Evolutionary conservation across 2,888 invertebrate species (phyloP).

Genomic region (Eugnorisma glareosa): DNA sequence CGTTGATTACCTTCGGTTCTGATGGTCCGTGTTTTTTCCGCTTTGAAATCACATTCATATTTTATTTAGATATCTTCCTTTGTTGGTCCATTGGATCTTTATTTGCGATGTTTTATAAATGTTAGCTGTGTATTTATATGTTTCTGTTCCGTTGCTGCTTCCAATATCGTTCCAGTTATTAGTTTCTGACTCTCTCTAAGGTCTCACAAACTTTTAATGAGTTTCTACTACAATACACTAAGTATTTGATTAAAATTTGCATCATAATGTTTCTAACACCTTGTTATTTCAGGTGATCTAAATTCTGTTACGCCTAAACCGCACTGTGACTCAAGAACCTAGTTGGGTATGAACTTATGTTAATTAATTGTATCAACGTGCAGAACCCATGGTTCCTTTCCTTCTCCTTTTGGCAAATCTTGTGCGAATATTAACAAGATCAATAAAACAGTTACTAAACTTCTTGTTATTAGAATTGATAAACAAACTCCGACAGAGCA

Average conservation of each 20-base stretch:
- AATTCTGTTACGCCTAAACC: not conserved
- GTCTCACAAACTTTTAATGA: not conserved
- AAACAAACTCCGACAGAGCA: conserved; percentile 29
- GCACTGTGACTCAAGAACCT: not conserved
- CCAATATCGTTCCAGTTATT: not conserved
- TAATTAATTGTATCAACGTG: not conserved
- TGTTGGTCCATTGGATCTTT: conserved; percentile 23
- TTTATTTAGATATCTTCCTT: conserved; percentile 44
- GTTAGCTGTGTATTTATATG: conserved; percentile 8
- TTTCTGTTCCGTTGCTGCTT: not conserved
- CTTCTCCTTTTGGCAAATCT: not conserved
- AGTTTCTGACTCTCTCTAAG: not conserved
- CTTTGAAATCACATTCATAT: conserved; percentile 41
- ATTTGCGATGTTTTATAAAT: conserved; percentile 8
- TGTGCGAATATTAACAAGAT: not conserved
- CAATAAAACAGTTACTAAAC: conserved; percentile 24
- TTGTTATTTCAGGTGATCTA: not conserved
- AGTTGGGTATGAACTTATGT: not conserved
- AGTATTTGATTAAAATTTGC: not conserved
- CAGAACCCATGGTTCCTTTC: not conserved
- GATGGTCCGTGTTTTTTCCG: conserved; percentile 38
- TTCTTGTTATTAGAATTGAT: conserved; percentile 29
- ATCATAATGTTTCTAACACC: not conserved
- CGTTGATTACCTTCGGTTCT: conserved; percentile 44
- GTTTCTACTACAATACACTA: not conserved